phyloP scores from a whole-genome alignment of 2,797 vertebrate genomes.

The Rhabdophis nuchalis region DNA sequence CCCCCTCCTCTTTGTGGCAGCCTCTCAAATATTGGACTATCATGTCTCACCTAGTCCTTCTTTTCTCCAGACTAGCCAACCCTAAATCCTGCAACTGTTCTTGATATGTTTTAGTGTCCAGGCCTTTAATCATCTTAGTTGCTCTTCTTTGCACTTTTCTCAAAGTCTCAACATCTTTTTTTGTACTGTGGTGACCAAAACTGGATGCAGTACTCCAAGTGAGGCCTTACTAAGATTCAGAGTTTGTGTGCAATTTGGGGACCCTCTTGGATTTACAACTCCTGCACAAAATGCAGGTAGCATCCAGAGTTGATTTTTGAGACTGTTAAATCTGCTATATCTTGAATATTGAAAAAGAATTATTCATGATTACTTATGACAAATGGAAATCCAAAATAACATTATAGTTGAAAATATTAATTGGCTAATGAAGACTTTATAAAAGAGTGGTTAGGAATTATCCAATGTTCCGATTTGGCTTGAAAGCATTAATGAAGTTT shows the following conservation, averaged over 20 bases:
- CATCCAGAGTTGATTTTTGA: not conserved
- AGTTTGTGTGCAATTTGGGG: not conserved
- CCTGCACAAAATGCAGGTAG: not conserved
- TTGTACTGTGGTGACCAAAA: not conserved
- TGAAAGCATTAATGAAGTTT: not conserved
- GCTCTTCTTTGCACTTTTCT: too few relatives aligned
- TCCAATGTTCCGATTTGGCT: not conserved
- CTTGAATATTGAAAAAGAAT: slow-evolving; percentile 39
- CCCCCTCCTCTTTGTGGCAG: not conserved
- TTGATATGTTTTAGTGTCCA: too few relatives aligned
- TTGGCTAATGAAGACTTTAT: slow-evolving; percentile 24
- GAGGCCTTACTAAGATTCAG: not conserved
- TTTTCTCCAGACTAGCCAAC: not conserved
- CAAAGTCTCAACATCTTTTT: not conserved
- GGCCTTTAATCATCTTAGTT: too few relatives aligned
- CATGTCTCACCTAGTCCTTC: not conserved
- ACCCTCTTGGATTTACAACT: not conserved
- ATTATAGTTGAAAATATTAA: slow-evolving; percentile 34
- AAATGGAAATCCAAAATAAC: slow-evolving; percentile 48
- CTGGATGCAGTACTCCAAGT: not conserved
- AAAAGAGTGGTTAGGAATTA: not conserved
- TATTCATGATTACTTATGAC: slow-evolving; percentile 26
- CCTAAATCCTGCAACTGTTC: not conserved
- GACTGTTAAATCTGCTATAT: not conserved
- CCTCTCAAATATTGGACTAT: not conserved